phyloP scores from a whole-genome alignment of 2,888 invertebrate genomes.

The Miltochrista miniata region DNA sequence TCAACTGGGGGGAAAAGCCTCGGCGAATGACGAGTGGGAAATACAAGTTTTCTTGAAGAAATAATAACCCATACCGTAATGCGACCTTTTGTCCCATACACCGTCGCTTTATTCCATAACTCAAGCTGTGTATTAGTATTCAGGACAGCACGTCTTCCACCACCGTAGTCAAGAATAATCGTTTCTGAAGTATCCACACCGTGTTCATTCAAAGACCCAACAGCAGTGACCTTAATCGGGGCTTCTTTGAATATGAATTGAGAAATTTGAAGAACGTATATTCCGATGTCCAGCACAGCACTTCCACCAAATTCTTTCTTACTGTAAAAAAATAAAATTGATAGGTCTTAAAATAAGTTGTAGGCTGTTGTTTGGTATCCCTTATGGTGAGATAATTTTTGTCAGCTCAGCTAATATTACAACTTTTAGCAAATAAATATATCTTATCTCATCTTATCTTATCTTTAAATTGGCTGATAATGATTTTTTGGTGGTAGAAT shows the following conservation, averaged over 20 bases:
- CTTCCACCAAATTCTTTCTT: slow-evolving; percentile 90
- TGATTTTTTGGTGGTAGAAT: no score
- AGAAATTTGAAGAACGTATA: slow-evolving; percentile 89
- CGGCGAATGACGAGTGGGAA: no score
- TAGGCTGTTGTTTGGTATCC: no score
- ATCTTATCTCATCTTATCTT: no score
- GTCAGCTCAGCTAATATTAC: no score
- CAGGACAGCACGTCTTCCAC: slow-evolving; percentile 85
- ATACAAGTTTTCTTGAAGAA: no score
- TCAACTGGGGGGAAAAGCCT: no score
- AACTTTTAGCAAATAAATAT: no score
- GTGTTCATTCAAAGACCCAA: slow-evolving; percentile 87
- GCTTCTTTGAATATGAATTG: slow-evolving; percentile 87
- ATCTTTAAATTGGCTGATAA: no score
- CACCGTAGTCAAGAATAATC: slow-evolving; percentile 85
- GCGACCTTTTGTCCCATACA: slow-evolving; percentile 86
- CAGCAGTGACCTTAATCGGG: slow-evolving; percentile 86
- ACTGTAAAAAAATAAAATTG: slow-evolving; percentile 1
- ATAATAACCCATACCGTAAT: slow-evolving; percentile 84
- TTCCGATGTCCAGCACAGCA: slow-evolving; percentile 89
- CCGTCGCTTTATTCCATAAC: slow-evolving; percentile 85
- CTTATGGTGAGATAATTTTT: no score
- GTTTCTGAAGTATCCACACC: slow-evolving; percentile 88
- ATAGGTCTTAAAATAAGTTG: no score
- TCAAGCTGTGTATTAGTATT: slow-evolving; percentile 72